Evolutionary conservation across 2,797 vertebrate species (phyloP), one percentile per base, ranked within the genome.

Genomic region (Arnoldichthys spilopterus): DNA sequence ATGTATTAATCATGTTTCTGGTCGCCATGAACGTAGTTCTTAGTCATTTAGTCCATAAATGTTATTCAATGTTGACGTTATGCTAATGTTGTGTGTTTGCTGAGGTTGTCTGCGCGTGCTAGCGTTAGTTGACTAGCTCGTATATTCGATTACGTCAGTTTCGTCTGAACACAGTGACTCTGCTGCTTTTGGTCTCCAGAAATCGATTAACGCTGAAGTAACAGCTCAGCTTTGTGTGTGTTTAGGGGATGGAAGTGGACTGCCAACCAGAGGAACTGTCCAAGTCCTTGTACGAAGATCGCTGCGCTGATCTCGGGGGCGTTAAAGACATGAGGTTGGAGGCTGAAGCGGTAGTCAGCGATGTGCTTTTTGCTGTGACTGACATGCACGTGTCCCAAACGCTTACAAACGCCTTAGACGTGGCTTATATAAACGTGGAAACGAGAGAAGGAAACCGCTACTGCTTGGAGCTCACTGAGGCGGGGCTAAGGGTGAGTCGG

Each of bases 261-360:
- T 96, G 83, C 85, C 94, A 92, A 89, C 85, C 91, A 79, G 95
- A 97, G 93, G 91, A 91, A 88, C 86, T 93, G 63, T 90, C 94
- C n/a, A 82, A 85, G 18, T 90, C 87, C 2, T 92, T 93, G 24
- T 92, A 89, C 67, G 92, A 94, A 30, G 96, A 96, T 78, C 95
- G 94, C 20, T 91, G 93, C 53, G 87, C 93, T 1, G 92, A 94
- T 76, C 94, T 24, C 32, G 90, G 95, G 0, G 96, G 96, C 0
- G 93, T 96, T 76, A 99, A 98, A 84, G 97, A 99, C 91, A 99
- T 99, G 98, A 93, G 96, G 83, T 78, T 97, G 75, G 98, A 99
- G 88, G 98, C 98, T 0, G 97, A 99, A 82, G 98, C 98, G 0
- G 94, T 99, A 58, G 96, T 99, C 59, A 98, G 92, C 8, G 98